Evolutionary conservation across 2,888 invertebrate species (phyloP).

Genomic region (Dusona sp.): DNA sequence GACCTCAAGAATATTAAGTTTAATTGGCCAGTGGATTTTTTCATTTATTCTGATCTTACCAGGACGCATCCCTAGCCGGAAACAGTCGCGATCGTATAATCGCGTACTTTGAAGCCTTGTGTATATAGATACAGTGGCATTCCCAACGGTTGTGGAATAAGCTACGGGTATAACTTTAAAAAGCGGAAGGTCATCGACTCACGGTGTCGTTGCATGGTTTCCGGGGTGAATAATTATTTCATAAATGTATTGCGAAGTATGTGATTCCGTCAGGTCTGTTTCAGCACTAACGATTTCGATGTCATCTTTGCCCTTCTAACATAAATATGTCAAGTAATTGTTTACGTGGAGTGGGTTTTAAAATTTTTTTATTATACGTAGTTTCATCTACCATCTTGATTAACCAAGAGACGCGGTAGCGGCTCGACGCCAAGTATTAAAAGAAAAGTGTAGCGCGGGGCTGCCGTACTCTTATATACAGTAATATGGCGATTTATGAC

Average conservation of each 20-base stretch:
- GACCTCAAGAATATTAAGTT: too few relatives aligned
- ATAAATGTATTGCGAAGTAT: constrained; percentile 28
- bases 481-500: too few relatives aligned
- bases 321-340: neutral
- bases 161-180: constrained; percentile 80
- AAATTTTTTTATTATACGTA: neutral
- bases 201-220: constrained; percentile 68
- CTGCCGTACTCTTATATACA: too few relatives aligned
- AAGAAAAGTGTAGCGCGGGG: too few relatives aligned
- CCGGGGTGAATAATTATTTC: constrained; percentile 69
- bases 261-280: constrained; percentile 47
- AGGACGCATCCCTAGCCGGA: constrained; percentile 80
- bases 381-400: neutral
- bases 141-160: constrained; percentile 83
- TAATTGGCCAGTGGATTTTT: too few relatives aligned
- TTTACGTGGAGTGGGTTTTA: neutral
- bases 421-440: too few relatives aligned
- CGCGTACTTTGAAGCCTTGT: constrained; percentile 68
- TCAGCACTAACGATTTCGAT: constrained; percentile 73
- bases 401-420: too few relatives aligned
- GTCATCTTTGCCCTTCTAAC: neutral
- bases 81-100: constrained; percentile 73
- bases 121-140: constrained; percentile 85
- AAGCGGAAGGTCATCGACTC: constrained; percentile 78
- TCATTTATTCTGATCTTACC: constrained; percentile 67